Percentiles rank a stretch among this genome's conserved stretches.
These are phyloP conservation scores for Pyrocoelia pectoralis DNA, from an alignment of 2,888 invertebrate genomes.

Conservation along the genomic window DNA sequence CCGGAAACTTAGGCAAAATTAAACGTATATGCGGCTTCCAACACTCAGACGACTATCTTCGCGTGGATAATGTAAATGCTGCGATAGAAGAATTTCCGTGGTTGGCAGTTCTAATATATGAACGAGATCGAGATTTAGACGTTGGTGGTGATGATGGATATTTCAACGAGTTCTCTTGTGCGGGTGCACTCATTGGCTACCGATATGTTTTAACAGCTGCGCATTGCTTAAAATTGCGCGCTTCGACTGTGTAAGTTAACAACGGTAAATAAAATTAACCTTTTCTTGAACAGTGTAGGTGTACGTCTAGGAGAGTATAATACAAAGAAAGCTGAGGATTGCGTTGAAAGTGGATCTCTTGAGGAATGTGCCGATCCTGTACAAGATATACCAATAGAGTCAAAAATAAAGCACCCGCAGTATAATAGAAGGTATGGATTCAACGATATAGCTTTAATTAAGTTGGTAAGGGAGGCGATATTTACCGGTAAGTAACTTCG, in stretches of 20 bases:
- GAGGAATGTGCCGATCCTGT: conserved; percentile 1
- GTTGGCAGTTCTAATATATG: conserved; percentile 6
- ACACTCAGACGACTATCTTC: conserved; percentile 11
- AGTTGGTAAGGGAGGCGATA: neutral
- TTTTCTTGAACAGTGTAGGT: neutral
- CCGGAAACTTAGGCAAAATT: neutral
- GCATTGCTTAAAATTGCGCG: conserved; percentile 2
- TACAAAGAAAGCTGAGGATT: neutral
- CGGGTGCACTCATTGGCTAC: neutral
- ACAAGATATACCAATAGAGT: neutral
- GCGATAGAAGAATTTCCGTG: conserved; percentile 14
- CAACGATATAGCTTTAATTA: conserved; percentile 10
- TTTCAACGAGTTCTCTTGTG: neutral
- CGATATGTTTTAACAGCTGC: conserved; percentile 9
- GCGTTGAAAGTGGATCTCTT: neutral
- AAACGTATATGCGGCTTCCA: conserved; percentile 9
- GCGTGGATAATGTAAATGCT: neutral
- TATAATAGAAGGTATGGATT: conserved; percentile 8
- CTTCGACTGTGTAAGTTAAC: conserved; percentile 1
- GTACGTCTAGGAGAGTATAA: neutral
- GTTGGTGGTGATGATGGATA: neutral
- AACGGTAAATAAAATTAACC: neutral
- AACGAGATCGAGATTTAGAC: conserved; percentile 3
- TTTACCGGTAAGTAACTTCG: conserved; percentile 5
- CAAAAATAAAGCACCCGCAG: conserved; percentile 6